Base-by-base conservation (phyloP, 2,888 invertebrate genomes). In the Mimas tiliae region DNA sequence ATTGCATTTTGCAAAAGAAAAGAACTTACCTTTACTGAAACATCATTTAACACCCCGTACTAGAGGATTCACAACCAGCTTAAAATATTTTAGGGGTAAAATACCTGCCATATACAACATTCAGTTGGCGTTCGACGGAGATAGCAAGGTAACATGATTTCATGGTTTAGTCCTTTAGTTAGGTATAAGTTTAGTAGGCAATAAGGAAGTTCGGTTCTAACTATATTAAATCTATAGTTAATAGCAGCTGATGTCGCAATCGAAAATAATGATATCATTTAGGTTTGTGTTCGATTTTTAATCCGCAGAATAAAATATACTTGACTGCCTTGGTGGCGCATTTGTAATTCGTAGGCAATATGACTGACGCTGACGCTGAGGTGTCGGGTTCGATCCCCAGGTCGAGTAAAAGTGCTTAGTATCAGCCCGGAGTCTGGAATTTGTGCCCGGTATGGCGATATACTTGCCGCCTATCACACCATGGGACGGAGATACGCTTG, bases 11-110 rank as follows among this genome's bases (percentile, higher is more conserved):
- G 98, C 98, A 0, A 94, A 95, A 78, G 96, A 98, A 77, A 97
- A 97, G 80, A 97, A 97, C 73, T 95, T 98, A 76, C 96, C 98
- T 0, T 93, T 95, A 72, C 93, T 99, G 38, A 98, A 98, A 81
- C 96, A 99, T 84, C 98, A 98, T 84, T 94, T 99, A 63, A 96
- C 98, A 34, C 99, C 99, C n/a, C 95, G 99, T 69, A 98, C 98
- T n/a, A 97, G 97, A 89, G 99, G 99, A 1, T 99, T 99, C 84
- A 96, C 96, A 0, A 96, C 97, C 65, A 98, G 98, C 84, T 92
- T 98, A 76, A 96, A 96, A 65, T 95, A 96, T 73, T 95, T 99
- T 86, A 95, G 96, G 81, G 97, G 95, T 63, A 97, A 96, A 87
- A 96, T 97, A 73, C 96, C 96, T 6, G 97, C 96, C 34, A 95